Conservation (phyloP, 2,888 invertebrate species). For the Thymelicus sylvestris region DNA sequence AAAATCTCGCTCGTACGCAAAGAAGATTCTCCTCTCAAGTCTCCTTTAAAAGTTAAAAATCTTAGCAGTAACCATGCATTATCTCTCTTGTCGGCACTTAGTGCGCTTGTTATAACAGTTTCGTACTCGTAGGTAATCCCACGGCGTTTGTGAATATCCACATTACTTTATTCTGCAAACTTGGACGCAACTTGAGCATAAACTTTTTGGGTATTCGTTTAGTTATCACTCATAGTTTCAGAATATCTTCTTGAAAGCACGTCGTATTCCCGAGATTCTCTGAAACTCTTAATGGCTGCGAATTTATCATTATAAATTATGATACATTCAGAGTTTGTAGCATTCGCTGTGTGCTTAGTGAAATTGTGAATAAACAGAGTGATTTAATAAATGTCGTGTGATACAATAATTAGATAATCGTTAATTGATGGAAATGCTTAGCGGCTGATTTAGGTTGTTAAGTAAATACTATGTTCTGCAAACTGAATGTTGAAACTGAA, state of each 20-base stretch:
- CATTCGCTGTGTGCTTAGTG: too few relatives aligned
- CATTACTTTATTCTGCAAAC: slow-evolving; percentile 59
- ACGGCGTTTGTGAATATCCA: slow-evolving; percentile 73
- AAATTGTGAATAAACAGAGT: too few relatives aligned
- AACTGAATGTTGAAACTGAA: too few relatives aligned
- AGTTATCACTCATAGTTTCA: slow-evolving; percentile 48
- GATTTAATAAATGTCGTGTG: too few relatives aligned
- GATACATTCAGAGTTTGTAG: too few relatives aligned
- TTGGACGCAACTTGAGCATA: slow-evolving; percentile 54
- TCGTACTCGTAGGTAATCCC: slow-evolving; percentile 61
- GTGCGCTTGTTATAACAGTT: slow-evolving; percentile 63
- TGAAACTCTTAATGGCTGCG: slow-evolving; percentile 12
- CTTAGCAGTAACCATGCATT: slow-evolving; percentile 37
- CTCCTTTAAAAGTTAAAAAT: slow-evolving; percentile 36
- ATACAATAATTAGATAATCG: too few relatives aligned
- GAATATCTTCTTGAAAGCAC: slow-evolving; percentile 11
- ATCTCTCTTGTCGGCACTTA: slow-evolving; percentile 52
- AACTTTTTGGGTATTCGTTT: slow-evolving; percentile 56
- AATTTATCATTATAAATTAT: slow-evolving; percentile 9
- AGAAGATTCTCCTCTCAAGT: slow-evolving; percentile 23
- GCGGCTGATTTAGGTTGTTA: too few relatives aligned
- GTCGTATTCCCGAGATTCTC: not conserved
- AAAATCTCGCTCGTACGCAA: slow-evolving; percentile 30
- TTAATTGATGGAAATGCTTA: too few relatives aligned
- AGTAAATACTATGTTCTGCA: too few relatives aligned